Evolutionary conservation across 2,113 vertebrate species (phyloP).

Genomic region (Myanophis thanlyinensis): DNA sequence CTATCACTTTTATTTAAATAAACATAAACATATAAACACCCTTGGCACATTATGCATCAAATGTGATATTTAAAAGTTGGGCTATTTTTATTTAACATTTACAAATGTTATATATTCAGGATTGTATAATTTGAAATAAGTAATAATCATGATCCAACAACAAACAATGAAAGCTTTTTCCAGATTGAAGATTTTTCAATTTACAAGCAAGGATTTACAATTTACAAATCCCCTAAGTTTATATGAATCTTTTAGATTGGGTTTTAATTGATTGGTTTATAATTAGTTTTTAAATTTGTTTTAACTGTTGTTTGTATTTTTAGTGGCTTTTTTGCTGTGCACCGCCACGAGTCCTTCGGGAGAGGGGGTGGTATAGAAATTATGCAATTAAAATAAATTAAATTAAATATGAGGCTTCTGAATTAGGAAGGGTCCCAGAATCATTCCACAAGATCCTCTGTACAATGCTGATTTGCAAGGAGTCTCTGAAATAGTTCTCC

Average conservation of each 20-base stretch:
- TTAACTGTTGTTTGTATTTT: no score
- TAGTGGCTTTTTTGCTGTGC: no score
- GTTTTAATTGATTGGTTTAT: no score
- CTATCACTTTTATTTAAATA: not conserved
- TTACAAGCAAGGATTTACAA: not conserved
- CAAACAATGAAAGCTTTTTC: not conserved
- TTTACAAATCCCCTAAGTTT: not conserved
- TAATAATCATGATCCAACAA: conserved; percentile 36
- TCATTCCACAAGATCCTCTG: not conserved
- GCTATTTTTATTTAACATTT: conserved; percentile 37
- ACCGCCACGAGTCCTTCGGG: no score
- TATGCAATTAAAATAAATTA: no score
- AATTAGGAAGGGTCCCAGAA: not conserved
- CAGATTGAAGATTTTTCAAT: not conserved
- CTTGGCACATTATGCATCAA: not conserved
- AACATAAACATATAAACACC: conserved; percentile 6
- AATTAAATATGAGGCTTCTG: not conserved
- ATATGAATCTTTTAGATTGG: no score
- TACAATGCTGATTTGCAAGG: not conserved
- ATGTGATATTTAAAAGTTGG: conserved; percentile 10
- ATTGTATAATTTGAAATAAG: conserved; percentile 39
- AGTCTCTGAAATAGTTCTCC: not conserved
- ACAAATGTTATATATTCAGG: conserved; percentile 20
- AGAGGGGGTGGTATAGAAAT: no score
- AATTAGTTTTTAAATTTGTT: no score